phyloP scores from a whole-genome alignment of 2,797 vertebrate species.

The Naso thynnoides region DNA sequence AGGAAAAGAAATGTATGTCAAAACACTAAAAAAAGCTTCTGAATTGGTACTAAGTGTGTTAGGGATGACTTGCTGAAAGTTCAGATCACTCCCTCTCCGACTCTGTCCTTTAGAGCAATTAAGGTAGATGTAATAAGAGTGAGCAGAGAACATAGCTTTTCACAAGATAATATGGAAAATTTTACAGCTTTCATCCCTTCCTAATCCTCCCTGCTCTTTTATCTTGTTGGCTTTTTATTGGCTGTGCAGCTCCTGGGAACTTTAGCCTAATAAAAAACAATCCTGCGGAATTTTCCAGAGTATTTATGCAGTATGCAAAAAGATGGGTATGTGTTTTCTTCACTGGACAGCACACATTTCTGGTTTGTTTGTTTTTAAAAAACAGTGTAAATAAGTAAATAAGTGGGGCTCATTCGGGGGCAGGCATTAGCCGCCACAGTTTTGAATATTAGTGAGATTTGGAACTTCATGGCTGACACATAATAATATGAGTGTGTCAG shows the following conservation, averaged over 20 bases:
- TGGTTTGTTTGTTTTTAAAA: constrained; percentile 59
- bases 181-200: constrained; percentile 87
- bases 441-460: not conserved
- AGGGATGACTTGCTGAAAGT: constrained; percentile 63
- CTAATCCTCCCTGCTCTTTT: constrained; percentile 87
- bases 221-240: constrained; percentile 89
- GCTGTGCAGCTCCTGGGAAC: constrained; percentile 87
- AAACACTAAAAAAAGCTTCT: constrained; percentile 54
- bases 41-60: constrained; percentile 49
- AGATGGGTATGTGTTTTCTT: constrained; percentile 73
- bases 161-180: constrained; percentile 89
- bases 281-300: constrained; percentile 86
- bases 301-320: constrained; percentile 83
- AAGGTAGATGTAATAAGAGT: constrained; percentile 81
- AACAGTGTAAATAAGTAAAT: constrained; percentile 48
- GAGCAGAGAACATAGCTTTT: constrained; percentile 83
- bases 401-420: constrained; percentile 29
- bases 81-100: constrained; percentile 67
- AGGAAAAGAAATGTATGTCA: constrained; percentile 62
- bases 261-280: constrained; percentile 89
- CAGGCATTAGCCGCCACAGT: constrained; percentile 5
- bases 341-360: constrained; percentile 58
- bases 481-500: constrained; percentile 13
- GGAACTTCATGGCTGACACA: not conserved
- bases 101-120: constrained; percentile 80